phyloP scores from a whole-genome alignment of 2,888 invertebrate genomes.

The Dicyrtomina minuta region DNA sequence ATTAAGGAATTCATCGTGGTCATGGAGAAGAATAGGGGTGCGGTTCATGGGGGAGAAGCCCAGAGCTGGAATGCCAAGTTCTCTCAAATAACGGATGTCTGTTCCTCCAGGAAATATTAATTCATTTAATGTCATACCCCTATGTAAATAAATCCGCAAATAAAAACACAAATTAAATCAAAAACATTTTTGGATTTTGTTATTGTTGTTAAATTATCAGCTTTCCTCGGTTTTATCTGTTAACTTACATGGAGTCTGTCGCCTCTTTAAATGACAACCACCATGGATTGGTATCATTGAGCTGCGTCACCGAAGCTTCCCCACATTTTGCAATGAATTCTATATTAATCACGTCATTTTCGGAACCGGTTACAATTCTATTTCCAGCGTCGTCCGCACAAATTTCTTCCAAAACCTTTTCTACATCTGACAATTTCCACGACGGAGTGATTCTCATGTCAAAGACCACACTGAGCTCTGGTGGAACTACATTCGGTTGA shows the following conservation, averaged over 20 bases:
- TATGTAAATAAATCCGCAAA: conserved; percentile 57
- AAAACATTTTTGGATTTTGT: background rate
- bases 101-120: conserved; percentile 88
- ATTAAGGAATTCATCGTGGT: conserved; percentile 83
- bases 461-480: conserved; percentile 73
- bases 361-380: no score
- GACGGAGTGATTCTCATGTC: conserved; percentile 71
- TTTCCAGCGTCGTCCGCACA: no score
- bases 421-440: conserved; percentile 65
- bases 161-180: background rate
- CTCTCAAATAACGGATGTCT: conserved; percentile 80
- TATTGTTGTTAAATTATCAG: background rate
- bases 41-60: conserved; percentile 89
- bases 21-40: conserved; percentile 82
- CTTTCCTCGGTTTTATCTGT: no score
- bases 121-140: conserved; percentile 67
- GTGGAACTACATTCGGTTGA: conserved; percentile 81
- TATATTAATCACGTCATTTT: conserved; percentile 66
- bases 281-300: conserved; percentile 67
- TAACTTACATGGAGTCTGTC: conserved; percentile 15
- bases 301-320: conserved; percentile 64
- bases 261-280: conserved; percentile 70
- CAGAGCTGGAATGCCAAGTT: conserved; percentile 73
- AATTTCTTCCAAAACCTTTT: conserved; percentile 56
- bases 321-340: conserved; percentile 64